Evolutionary conservation across 53 echinoderm and acorn worm species (phyloP), one percentile per base, ranked within the genome.

Genomic region (Hippasteria phrygiana): DNA sequence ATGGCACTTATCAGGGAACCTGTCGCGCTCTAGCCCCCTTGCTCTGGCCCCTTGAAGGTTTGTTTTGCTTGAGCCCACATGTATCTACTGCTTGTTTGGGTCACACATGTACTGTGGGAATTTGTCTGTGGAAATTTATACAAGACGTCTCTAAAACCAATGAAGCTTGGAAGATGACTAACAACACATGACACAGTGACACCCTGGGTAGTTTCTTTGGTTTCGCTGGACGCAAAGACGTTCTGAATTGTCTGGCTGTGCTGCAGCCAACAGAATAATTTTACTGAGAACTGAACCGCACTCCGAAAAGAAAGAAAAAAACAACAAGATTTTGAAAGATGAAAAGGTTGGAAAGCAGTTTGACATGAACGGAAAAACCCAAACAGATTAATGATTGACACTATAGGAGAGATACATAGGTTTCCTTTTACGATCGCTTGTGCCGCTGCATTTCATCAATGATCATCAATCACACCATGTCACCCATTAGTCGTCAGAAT

Each of bases 341-440:
- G 53, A 53, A 51, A 29, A 20, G 12, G 35, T 8, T 77, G 27
- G 20, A 37, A 40, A 51, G 39, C 8, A 79, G 42, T 41, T 48
- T 9, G 56, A 32, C 31, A 22, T n/a, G 35, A 78, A n/a, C 38
- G 8, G 26, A 17, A 41, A 34, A 78, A 28, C 16, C 50, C 35
- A 34, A 40, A 29, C 17, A 26, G 13, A 82, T 65, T 85, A 70
- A 85, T 85, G 53, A 85, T 70, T 85, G 85, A 70, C 85, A 50
- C 10, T 24, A 85, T 17, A 45, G 85, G 85, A 85, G 85, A 85
- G 85, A 79, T 22, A 85, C 85, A 85, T 85, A 85, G 85, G 85
- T 85, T 50, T 78, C 65, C 12, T 55, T 7, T 34, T 34, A 85
- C n/a, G n/a, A 47, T 63, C 69, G 34, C 29, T 66, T 45, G 45